Base-by-base conservation (phyloP, 2,888 invertebrate genomes). In the Eustalomyia histrio region DNA sequence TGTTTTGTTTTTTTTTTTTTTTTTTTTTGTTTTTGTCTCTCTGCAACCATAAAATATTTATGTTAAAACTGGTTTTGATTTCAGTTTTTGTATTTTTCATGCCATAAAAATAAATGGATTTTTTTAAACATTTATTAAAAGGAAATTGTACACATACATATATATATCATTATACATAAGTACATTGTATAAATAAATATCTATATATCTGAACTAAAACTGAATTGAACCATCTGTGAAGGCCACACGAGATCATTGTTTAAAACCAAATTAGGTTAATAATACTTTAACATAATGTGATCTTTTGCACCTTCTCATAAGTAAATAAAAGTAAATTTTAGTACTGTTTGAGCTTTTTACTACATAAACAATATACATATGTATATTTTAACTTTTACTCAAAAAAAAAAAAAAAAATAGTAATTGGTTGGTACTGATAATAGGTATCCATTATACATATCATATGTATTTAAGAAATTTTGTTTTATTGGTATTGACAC, bases 191-290 rank as follows among this genome's bases (percentile, higher is more conserved):
- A n/a, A n/a, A n/a, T n/a, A n/a, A n/a, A n/a, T n/a, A 17, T 55
- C 16, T 47, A 53, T 43, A 39, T 14, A 52, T 65, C 14, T 35
- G 12, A 18, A 52, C 12, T 47, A 0, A 43, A 50, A 57, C 64
- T 43, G 12, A 69, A 47, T 65, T 65, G 69, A 76, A 76, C 65
- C 80, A 81, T 76, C 55, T 74, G 33, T 81, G 81, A 81, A 81
- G 81, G 81, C 74, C 81, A 76, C 18, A 64, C 67, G 69, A 76
- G 60, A 65, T 65, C 65, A 72, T 61, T 18, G 58, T 47, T 74
- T 60, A 29, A 21, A 61, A 63, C 29, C 55, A 57, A 80, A 76
- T 52, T 80, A 65, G 80, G 80, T 80, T 80, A 80, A 80, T 68
- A 68, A 76, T 80, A 72, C 29, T 75, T 78, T 24, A 76, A 43